phyloP scores from a whole-genome alignment of 2,797 vertebrate species.

The Echiichthys vipera region DNA sequence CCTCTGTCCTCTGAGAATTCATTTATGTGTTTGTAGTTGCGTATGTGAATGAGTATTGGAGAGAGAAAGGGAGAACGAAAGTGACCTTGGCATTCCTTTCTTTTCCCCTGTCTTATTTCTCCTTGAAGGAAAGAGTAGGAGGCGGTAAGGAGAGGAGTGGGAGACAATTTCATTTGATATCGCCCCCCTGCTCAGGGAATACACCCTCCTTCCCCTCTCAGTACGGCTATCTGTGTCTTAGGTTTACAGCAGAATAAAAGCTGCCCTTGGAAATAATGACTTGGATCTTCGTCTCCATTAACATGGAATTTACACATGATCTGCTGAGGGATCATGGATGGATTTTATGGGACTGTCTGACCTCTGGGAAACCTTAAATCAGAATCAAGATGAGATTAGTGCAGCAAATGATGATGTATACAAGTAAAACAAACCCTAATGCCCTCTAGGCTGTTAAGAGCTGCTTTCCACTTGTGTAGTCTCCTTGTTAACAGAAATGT shows the following conservation, averaged over 20 bases:
- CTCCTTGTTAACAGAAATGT: constrained; percentile 20
- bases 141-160: constrained; percentile 51
- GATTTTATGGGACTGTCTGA: constrained; percentile 50
- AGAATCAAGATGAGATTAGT: constrained; percentile 40
- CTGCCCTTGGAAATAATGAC: constrained; percentile 76
- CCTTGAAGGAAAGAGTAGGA: constrained; percentile 55
- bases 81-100: constrained; percentile 74
- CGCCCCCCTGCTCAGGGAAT: constrained; percentile 70
- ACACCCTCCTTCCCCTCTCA: constrained; percentile 55
- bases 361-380: constrained; percentile 42
- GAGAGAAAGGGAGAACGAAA: constrained; percentile 37
- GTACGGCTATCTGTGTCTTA: constrained; percentile 55
- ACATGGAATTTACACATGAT: constrained; percentile 58
- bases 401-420: constrained; percentile 1
- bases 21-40: constrained; percentile 24
- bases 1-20: constrained; percentile 35
- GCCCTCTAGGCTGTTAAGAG: not conserved
- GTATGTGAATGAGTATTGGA: not conserved
- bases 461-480: not conserved
- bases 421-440: not conserved
- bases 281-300: constrained; percentile 56
- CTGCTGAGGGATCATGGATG: constrained; percentile 46
- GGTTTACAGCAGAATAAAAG: constrained; percentile 67
- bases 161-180: constrained; percentile 76
- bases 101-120: constrained; percentile 47